Percentiles rank a stretch among this genome's conserved stretches.
phyloP scores from a whole-genome alignment of 2,888 invertebrate genomes.

The Drosophila trichaetosa region DNA sequence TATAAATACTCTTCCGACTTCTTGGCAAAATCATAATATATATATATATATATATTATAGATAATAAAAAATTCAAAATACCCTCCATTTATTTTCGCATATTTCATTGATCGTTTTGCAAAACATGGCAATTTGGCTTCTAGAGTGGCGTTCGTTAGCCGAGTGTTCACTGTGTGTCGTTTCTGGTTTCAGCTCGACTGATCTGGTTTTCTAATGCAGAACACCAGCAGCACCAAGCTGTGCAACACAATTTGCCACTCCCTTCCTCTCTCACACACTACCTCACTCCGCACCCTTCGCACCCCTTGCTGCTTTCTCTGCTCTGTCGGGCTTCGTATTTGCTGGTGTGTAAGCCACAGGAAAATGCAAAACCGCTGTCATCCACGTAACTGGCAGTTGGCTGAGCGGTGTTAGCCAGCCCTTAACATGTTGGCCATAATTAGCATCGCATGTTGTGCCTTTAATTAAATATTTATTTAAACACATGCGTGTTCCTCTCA shows the following conservation, averaged over 20 bases:
- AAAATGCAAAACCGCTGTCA: constrained; percentile 29
- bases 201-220: constrained; percentile 27
- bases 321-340: background rate
- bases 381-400: constrained; percentile 27
- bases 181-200: constrained; percentile 48
- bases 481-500: constrained; percentile 32
- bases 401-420: constrained; percentile 6
- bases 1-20: background rate
- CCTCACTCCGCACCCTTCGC: background rate
- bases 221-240: constrained; percentile 27
- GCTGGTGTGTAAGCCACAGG: constrained; percentile 4
- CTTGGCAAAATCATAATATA: background rate
- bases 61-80: background rate
- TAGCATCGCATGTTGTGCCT: constrained; percentile 50
- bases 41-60: too few relatives aligned
- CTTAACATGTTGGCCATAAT: constrained; percentile 40
- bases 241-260: background rate
- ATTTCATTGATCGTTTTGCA: background rate
- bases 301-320: too few relatives aligned
- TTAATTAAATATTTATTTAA: constrained; percentile 68
- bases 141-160: background rate
- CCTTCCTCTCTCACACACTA: background rate
- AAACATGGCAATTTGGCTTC: background rate
- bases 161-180: constrained; percentile 25
- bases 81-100: background rate